Evolutionary conservation across 2,797 vertebrate genomes (phyloP), one percentile per base, ranked within the genome.

Genomic region (Parauchenoglanis ngamensis): DNA sequence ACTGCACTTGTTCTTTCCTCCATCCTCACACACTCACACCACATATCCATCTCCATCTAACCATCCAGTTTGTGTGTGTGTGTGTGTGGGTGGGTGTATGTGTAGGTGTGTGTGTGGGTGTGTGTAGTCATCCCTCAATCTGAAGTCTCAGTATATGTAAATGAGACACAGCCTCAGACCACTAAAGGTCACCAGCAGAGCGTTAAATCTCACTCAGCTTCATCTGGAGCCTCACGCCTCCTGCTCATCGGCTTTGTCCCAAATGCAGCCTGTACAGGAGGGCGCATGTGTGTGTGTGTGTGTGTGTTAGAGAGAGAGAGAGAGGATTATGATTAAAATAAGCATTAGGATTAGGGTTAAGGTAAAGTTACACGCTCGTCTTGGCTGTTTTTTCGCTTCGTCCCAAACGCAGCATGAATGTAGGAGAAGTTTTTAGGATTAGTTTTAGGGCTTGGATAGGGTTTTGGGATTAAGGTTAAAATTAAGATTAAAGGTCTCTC

Each of bases 41-140:
- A 31, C 49, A 54, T 81, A 92, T 92, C 87, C 83, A 90, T 94
- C 91, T 92, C 89, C 76, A 89, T 91, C 92, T 92, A 94, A 94
- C 91, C 93, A 89, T 85, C 89, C 72, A 75, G 54, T 63, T 44
- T 56, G 25, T 31, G 80, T 28, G 75, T 31, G 31, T 88, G 35
- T 75, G 61, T 75, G 79, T 65, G 49, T 56, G 68, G 11, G 73
- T 86, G 31, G 65, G n/a, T 83, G 67, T 88, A 63, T 77, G 72
- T 54, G 65, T 75, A 68, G 54, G 65, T 63, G 70, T 44, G 70
- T 44, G 80, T 12, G 67, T 84, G 35, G 49, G n/a, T 78, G 73
- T 86, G 72, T 81, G 59, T 52, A 59, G n/a, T 65, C 49, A 28
- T 88, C 67, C 44, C 70, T 88, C 79, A 83, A 81, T 84, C 87